Conservation (phyloP, 1,140 invertebrate species). For the Eriocheir sinensis region DNA sequence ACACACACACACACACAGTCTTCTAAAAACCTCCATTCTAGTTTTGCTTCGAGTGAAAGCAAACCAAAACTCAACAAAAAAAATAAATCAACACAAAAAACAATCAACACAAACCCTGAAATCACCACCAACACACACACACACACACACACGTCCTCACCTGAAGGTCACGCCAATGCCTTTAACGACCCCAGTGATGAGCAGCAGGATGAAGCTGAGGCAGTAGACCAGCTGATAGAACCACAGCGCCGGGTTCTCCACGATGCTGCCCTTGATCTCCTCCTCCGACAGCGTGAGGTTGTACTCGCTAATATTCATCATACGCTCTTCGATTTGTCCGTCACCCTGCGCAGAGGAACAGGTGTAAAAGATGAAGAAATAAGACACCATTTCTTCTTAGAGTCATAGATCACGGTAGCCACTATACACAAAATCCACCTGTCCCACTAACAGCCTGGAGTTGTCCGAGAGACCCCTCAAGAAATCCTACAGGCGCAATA, state of each 20-base stretch:
- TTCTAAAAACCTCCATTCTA: too few species aligned
- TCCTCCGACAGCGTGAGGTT: constrained; percentile 78
- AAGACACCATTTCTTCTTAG: too few species aligned
- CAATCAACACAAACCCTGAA: background rate
- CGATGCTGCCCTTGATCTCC: constrained; percentile 79
- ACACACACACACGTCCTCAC: constrained; percentile 44
- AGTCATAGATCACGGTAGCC: too few species aligned
- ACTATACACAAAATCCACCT: too few species aligned
- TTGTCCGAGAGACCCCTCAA: too few species aligned
- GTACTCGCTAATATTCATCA: constrained; percentile 69
- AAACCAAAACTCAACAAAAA: too few species aligned
- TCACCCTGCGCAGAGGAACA: constrained; percentile 68
- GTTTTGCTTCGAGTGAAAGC: too few species aligned
- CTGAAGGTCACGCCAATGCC: constrained; percentile 78
- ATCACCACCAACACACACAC: constrained; percentile 64
- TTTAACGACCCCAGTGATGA: constrained; percentile 80
- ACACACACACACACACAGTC: too few species aligned
- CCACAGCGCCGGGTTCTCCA: constrained; percentile 79
- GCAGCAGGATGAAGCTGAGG: constrained; percentile 77
- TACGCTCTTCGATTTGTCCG: constrained; percentile 72
- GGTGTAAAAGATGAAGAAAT: too few species aligned
- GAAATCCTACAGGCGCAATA: too few species aligned
- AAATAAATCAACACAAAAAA: too few species aligned
- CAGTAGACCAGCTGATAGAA: constrained; percentile 80
- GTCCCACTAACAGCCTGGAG: too few species aligned